A percentile compares a stretch with the other conserved stretches of the same genome.
Evolutionary conservation across 30 jellyfish, hydroid and myxozoan genomes (phyloP).

Genomic region (Hydractinia echinata): DNA sequence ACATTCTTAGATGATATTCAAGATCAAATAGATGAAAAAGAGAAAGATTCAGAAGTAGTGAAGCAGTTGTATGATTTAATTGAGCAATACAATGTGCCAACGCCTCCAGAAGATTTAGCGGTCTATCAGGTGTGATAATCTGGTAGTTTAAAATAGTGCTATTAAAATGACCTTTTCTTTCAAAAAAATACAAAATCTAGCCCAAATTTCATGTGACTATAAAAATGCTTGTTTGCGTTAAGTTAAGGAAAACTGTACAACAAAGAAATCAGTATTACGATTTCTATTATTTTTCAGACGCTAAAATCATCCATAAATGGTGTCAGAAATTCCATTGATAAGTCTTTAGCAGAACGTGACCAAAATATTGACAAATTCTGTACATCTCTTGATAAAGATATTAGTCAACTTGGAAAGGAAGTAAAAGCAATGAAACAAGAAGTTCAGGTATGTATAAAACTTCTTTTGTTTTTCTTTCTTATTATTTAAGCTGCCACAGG

Average conservation of each 20-base stretch:
- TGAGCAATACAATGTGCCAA: conserved; percentile 82
- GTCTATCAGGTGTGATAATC: conserved; percentile 76
- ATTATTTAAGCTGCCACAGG: too few species aligned
- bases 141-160: background rate
- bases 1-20: conserved; percentile 80
- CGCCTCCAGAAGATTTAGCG: conserved; percentile 98
- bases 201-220: too few species aligned
- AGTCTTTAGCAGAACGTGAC: conserved; percentile 92
- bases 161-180: background rate
- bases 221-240: too few species aligned
- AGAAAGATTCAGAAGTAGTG: conserved; percentile 78
- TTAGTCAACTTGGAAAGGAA: conserved; percentile 66
- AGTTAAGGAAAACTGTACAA: too few species aligned
- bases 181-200: too few species aligned
- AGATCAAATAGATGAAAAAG: conserved; percentile 87
- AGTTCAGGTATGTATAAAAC: conserved; percentile 67
- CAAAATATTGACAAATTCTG: conserved; percentile 83
- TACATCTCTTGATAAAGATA: conserved; percentile 81
- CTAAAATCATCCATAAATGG: conserved; percentile 78
- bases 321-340: conserved; percentile 94
- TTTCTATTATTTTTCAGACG: conserved; percentile 45
- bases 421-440: conserved; percentile 81
- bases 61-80: conserved; percentile 80
- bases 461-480: background rate
- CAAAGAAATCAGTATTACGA: background rate